Base-by-base conservation (phyloP, 2,888 invertebrate species). In the Exocentrus adspersus region DNA sequence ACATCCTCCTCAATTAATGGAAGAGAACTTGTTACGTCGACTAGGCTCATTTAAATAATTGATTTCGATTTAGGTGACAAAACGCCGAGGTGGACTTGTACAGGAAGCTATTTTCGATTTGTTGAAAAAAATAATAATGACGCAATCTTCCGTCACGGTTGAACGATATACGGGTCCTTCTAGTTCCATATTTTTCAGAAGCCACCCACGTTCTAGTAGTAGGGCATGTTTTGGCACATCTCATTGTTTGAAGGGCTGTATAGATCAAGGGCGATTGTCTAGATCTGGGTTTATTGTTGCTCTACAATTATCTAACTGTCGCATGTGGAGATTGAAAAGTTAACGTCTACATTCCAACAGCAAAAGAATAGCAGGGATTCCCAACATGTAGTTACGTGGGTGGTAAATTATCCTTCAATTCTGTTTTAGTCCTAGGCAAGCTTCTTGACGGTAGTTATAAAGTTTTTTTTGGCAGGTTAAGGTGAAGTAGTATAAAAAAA, bases 281-380 rank as follows among this genome's bases (percentile, higher is more conserved):
- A 66, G 61, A 67, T 63, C 59, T 62, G 64, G 61, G 60, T 64
- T 68, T 59, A 69, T 68, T 66, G 66, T 64, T 32, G 51, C 48
- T 58, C 41, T 14, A 68, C 68, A 66, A 66, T 64, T 64, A 66
- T 24, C 21, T 53, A 52, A 46, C 1, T 58, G 30, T 52, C 50
- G 24, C 37, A 48, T 48, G 51, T 51, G 60, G 16, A 12, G 10
- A 10, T 19, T 45, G 19, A 24, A 56, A 65, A 64, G 60, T 62
- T 69, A 62, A 69, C 65, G 53, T 69, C 65, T 69, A 60, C 43
- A 65, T 69, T 61, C 30, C 28, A 17, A 37, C 20, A 20, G 12
- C 45, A 32, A 62, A 62, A 64, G 66, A 62, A 61, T 65, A 32
- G 21, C 57, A 69, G 69, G 14, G 52, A 59, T 64, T 32, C 52